Evolutionary conservation across 1,140 invertebrate species (phyloP), one percentile per base, ranked within the genome.

Genomic region (Ceratosolen solmsi): DNA sequence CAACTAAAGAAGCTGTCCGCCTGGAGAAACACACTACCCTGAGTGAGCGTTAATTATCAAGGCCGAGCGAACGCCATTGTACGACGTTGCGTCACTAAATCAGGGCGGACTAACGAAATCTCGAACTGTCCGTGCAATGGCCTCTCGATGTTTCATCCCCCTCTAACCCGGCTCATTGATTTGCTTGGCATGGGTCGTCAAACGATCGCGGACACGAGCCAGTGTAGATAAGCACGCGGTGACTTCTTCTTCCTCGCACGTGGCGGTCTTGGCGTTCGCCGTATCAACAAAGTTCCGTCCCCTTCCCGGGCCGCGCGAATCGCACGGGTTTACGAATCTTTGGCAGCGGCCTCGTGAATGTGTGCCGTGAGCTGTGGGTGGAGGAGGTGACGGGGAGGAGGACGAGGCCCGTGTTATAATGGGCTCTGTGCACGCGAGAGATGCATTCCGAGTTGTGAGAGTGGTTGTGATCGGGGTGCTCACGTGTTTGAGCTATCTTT

Each of bases 241-340:
- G 70, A 49, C 22, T 8, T 1, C 17, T 56, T 2, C 17, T 74
- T 11, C 27, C 22, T 36, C 27, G 84, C 84, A 85, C 83, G 85
- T 84, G 79, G 41, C 87, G 86, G 86, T 88, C 85, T 87, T 87
- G 87, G 86, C 87, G 84, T 87, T 86, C 84, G 86, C 85, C 86
- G 85, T 86, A 87, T 87, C 88, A 88, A 88, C 87, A 86, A 88
- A 85, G 84, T 84, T 86, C 46, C 20, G 22, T 80, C 82, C 84
- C 83, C 73, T 60, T 83, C 83, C 73, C 80, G 80, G 68, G 71
- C 81, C 84, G 56, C 84, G 56, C 86, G 83, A 85, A 85, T 86
- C 85, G 86, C 85, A 86, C 87, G 84, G 87, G 82, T 89, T 88
- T 88, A 85, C 87, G 85, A 86, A 88, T 88, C 87, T 89, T 89